These are phyloP conservation scores for Indicator indicator DNA, from an alignment of 2,113 vertebrate species.

Conservation along the genomic window DNA sequence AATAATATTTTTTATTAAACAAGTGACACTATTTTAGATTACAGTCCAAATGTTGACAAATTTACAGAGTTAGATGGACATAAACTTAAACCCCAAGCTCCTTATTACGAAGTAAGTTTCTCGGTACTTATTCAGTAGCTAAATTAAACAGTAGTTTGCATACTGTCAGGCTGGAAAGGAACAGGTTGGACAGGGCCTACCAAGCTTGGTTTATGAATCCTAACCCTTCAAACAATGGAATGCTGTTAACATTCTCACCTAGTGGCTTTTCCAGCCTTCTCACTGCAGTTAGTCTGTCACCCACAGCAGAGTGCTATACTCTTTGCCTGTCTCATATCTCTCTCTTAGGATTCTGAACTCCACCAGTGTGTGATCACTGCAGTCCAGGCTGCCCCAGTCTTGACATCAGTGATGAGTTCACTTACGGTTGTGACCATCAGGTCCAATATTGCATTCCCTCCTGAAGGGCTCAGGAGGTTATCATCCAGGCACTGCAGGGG, in stretches of 20 bases:
- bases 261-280: not conserved
- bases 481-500: too few species aligned
- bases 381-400: too few species aligned
- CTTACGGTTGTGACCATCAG: too few species aligned
- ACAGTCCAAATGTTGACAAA: not conserved
- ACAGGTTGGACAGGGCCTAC: slow-evolving; percentile 10
- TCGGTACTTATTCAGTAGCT: not conserved
- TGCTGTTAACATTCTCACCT: not conserved
- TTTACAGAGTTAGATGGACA: not conserved
- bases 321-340: too few species aligned
- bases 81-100: not conserved
- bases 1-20: not conserved
- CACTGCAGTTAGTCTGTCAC: not conserved
- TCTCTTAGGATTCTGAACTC: too few species aligned
- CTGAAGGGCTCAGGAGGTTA: too few species aligned
- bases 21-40: not conserved
- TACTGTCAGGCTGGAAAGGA: not conserved
- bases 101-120: not conserved
- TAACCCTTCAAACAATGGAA: not conserved
- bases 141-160: not conserved
- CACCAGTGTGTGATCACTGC: too few species aligned
- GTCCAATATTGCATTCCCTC: too few species aligned
- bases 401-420: too few species aligned
- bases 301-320: not conserved
- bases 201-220: not conserved